Conservation (phyloP, 1,140 invertebrate genomes). For the Zeugodacus cucurbitae region DNA sequence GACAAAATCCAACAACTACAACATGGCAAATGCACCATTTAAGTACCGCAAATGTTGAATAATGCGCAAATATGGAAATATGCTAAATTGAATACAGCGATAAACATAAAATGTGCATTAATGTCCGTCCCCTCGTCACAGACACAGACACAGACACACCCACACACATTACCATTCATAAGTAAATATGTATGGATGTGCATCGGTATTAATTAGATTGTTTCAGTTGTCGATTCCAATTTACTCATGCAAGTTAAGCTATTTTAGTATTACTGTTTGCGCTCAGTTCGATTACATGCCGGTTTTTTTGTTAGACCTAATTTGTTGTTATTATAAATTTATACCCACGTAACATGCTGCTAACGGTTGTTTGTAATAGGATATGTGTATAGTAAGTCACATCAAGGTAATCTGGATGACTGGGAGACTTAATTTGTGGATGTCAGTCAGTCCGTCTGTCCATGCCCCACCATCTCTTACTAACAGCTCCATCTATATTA, state of each 20-base stretch:
- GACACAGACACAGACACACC: background rate
- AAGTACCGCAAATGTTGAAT: background rate
- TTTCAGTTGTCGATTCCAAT: background rate
- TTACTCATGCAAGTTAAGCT: slow-evolving; percentile 4
- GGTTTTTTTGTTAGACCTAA: background rate
- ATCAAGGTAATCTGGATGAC: too few relatives aligned
- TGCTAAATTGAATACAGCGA: background rate
- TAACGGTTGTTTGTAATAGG: too few relatives aligned
- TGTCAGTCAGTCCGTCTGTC: too few relatives aligned
- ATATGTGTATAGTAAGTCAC: too few relatives aligned
- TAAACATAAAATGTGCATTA: slow-evolving; percentile 13
- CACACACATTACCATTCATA: background rate
- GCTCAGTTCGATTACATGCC: background rate
- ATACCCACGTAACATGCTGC: background rate
- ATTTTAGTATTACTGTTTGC: background rate
- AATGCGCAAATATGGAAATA: background rate
- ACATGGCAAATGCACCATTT: background rate
- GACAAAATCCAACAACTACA: background rate
- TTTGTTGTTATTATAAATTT: background rate
- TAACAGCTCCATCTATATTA: too few relatives aligned
- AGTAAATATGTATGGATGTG: background rate
- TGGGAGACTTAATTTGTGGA: too few relatives aligned
- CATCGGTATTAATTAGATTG: background rate
- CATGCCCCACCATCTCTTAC: too few relatives aligned
- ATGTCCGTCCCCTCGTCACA: background rate